phyloP scores from a whole-genome alignment of 2,888 invertebrate species.

The Drosophila villosipedis region DNA sequence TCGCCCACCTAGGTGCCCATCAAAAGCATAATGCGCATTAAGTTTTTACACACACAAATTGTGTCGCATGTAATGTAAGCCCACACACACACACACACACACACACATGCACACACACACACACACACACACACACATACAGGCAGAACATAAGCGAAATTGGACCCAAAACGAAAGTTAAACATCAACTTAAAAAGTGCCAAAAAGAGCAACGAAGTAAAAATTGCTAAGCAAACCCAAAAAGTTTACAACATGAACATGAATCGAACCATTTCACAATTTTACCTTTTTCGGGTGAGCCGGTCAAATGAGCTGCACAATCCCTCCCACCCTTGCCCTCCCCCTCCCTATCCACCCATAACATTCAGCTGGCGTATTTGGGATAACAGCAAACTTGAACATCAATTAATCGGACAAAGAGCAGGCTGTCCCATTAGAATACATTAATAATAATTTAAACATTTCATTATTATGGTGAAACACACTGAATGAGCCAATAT shows the following conservation, averaged over 20 bases:
- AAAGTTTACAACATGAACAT: conserved; percentile 21
- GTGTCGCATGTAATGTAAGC: neutral
- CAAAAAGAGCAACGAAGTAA: conserved; percentile 42
- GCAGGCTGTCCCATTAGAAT: neutral
- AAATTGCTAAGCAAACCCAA: conserved; percentile 20
- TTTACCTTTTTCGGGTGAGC: conserved; percentile 11
- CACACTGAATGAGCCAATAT: too few species aligned
- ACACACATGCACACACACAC: neutral
- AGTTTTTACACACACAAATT: conserved; percentile 14
- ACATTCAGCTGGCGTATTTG: neutral
- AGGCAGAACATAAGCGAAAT: conserved; percentile 11
- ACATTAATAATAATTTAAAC: too few species aligned
- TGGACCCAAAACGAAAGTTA: conserved; percentile 53
- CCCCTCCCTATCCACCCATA: too few species aligned
- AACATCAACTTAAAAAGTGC: conserved; percentile 66
- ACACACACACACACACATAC: too few species aligned
- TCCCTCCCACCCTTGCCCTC: neutral
- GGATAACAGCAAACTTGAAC: neutral
- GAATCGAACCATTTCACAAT: conserved; percentile 17
- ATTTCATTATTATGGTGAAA: too few species aligned
- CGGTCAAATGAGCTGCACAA: conserved; percentile 11
- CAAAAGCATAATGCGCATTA: conserved; percentile 41
- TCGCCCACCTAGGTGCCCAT: conserved; percentile 1
- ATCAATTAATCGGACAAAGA: neutral
- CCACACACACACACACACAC: conserved; percentile 10